Base-by-base conservation (phyloP, 1,140 invertebrate species). In the Pogonognathellus flavescens region DNA sequence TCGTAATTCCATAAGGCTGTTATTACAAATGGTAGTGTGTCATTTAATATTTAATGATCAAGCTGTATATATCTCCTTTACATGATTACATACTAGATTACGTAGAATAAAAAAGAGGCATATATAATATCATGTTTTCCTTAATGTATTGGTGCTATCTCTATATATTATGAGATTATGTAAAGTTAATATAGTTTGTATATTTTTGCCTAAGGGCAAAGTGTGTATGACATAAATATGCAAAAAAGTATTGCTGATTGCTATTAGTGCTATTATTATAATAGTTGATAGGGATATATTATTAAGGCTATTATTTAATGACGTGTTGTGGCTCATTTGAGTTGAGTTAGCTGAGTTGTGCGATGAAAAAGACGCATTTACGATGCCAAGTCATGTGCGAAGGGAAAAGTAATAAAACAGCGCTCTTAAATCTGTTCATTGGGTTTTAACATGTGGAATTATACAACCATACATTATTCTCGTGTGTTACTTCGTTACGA, bases 341-440 rank as follows among this genome's bases (percentile, higher is more conserved):
- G 22, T 76, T 50, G 70, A 16, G 70, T 76, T 9, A 76, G 25
- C 3, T n/a, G 14, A 66, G 10, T 22, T 31, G 6, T 1, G 20
- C 22, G 22, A 9, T 13, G 18, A 76, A 76, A 76, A 50, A 76
- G 70, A 18, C 70, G 16, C n/a, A 50, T 76, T 41, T 50, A 76
- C 7, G 22, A 14, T 41, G 70, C 41, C 31, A 76, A 76, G 70
- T 76, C 70, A 76, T 76, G 70, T 76, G 70, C 41, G 70, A 76
- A 76, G 70, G 31, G 70, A 76, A 76, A 76, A 76, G 70, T 31
- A 76, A 76, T 76, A 76, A 76, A 76, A 76, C 49, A 49, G 31
- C 41, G 49, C 70, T 76, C 16, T 14, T n/a, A 6, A 76, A 76
- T 49, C 41, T 31, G 41, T 49, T 62, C 59, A 62, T 9, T 62